Base-by-base conservation (phyloP, 2,797 vertebrate species). In the Iguana delicatissima region DNA sequence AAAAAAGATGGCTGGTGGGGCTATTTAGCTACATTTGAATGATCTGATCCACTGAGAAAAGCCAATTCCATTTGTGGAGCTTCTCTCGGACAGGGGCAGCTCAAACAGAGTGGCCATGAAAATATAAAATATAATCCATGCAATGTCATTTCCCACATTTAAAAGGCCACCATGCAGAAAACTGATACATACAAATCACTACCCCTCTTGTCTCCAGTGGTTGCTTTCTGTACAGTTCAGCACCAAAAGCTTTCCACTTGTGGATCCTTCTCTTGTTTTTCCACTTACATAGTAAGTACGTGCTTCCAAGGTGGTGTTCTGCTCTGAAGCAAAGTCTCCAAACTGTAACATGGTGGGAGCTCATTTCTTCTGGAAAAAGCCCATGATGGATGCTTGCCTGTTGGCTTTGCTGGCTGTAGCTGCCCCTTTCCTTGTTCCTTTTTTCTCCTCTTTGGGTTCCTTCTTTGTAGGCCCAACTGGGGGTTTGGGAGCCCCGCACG, bases 341-440 rank as follows among this genome's bases (percentile, higher is more conserved):
- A 72, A 72, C 90, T 84, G 88, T 1, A 0, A 0, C 26, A 50
- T 73, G 62, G n/a, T 55, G 29, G 62, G 7, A 5, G 90, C 1
- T 99, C 96, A 99, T 92, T 99, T 99, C 97, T 98, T 99, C 20
- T 98, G 98, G 94, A 99, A 99, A 86, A 99, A 99, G 0, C 99
- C 99, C 96, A 97, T 97, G 91, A 99, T 99, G 52, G 99, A 99
- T 3, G 98, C 97, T 94, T 99, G 99, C 94, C 99, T 99, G 12
- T 96, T 95, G 92, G 96, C 96, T 96, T 98, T 99, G 93, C 87
- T 97, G 52, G 95, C 86, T 8, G 93, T 87, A 1, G 96, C 92
- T 1, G 97, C 59, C 0, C 95, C 93, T 96, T 98, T 99, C 96
- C 98, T 99, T 20, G 93, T 93, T 89, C 88, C 96, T 90, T 97